Percentiles rank a stretch among this genome's conserved stretches.
These are phyloP conservation scores for Microcebus ravelobensis DNA, from an alignment of 2,113 vertebrate species.

Conservation along the genomic window DNA sequence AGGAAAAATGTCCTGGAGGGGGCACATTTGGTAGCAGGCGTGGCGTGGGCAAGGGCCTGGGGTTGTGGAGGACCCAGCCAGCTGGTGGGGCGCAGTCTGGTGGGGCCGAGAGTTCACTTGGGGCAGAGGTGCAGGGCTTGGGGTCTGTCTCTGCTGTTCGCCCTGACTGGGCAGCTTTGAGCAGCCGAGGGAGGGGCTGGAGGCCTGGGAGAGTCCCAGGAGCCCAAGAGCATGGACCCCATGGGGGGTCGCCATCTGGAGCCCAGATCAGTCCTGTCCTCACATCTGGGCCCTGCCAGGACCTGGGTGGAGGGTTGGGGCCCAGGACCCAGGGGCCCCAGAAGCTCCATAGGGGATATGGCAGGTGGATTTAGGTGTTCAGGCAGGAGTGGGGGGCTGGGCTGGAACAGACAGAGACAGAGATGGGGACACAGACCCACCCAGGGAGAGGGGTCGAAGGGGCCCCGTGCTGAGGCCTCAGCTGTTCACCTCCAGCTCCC, in stretches of 20 bases:
- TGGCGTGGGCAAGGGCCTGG: rapidly evolving
- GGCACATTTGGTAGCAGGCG: rapidly evolving
- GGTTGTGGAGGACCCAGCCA: rapidly evolving
- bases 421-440: not conserved
- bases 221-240: rapidly evolving
- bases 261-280: not conserved
- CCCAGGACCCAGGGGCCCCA: no score
- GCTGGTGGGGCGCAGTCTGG: no score
- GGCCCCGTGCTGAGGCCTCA: not conserved
- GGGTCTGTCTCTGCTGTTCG: not conserved
- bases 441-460: rapidly evolving
- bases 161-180: rapidly evolving
- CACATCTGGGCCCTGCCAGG: not conserved
- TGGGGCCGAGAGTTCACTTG: not conserved
- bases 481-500: not conserved
- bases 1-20: rapidly evolving
- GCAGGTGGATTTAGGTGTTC: not conserved
- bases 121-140: rapidly evolving
- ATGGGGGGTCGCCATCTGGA: rapidly evolving
- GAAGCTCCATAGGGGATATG: rapidly evolving
- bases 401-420: not conserved
- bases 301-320: not conserved
- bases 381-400: not conserved
- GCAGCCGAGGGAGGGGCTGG: no score
- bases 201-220: rapidly evolving